phyloP scores from a whole-genome alignment of 2,797 vertebrate species.

The Poeciliopsis infans region DNA sequence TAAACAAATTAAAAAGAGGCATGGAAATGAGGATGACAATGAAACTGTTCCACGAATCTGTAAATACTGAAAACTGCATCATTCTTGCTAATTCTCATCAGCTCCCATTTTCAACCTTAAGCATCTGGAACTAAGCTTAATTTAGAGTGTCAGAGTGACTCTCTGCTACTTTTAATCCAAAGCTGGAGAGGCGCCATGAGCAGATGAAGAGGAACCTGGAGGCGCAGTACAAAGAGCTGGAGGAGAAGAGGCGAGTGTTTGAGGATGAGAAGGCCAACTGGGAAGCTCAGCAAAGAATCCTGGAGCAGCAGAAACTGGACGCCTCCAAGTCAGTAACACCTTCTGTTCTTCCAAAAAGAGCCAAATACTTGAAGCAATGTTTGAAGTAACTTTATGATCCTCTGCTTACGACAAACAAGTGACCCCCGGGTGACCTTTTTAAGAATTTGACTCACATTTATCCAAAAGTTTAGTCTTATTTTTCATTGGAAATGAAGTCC shows the following conservation, averaged over 20 bases:
- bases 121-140: background rate
- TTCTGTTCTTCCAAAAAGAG: background rate
- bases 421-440: background rate
- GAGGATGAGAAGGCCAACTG: constrained; percentile 81
- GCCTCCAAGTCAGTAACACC: constrained; percentile 79
- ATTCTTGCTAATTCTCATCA: background rate
- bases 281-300: constrained; percentile 81
- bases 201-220: constrained; percentile 85
- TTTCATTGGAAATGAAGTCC: background rate
- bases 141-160: background rate
- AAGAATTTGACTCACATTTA: background rate
- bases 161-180: background rate
- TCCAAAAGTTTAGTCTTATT: background rate
- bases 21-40: background rate
- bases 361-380: background rate
- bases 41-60: background rate
- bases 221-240: constrained; percentile 84
- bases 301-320: constrained; percentile 84
- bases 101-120: background rate
- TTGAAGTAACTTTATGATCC: background rate
- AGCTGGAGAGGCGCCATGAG: constrained; percentile 83
- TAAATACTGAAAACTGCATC: background rate
- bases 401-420: background rate
- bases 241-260: constrained; percentile 81
- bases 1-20: background rate